A percentile compares a stretch with the other conserved stretches of the same genome.
These are phyloP conservation scores for Aquatica leii DNA, from an alignment of 2,888 invertebrate genomes.

Conservation along the genomic window DNA sequence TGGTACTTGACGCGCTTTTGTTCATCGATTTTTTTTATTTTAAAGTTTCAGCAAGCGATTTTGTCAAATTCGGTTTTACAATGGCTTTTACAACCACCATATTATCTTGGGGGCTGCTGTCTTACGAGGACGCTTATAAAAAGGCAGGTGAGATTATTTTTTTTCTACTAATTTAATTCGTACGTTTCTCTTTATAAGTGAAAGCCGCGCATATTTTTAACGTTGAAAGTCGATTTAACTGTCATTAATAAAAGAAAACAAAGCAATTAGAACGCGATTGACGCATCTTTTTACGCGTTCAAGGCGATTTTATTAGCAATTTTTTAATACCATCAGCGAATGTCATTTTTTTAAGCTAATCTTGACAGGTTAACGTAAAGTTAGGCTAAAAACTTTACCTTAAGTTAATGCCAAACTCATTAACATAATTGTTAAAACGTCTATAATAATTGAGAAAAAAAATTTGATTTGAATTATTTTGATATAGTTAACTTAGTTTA, in stretches of 20 bases:
- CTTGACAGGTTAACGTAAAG: no score
- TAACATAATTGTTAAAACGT: not conserved
- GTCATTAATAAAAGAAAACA: not conserved
- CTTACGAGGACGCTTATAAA: constrained; percentile 62
- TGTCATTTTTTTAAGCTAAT: no score
- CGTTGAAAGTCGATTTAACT: not conserved
- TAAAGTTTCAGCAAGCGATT: constrained; percentile 62
- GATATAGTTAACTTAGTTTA: not conserved
- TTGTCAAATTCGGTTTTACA: constrained; percentile 67
- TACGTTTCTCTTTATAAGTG: not conserved
- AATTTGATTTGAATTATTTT: not conserved
- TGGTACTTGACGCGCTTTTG: constrained; percentile 53
- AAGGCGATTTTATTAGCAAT: no score
- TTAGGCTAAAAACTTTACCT: no score
- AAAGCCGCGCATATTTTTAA: no score
- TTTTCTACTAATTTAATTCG: not conserved
- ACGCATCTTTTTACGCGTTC: no score
- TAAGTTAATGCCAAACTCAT: no score
- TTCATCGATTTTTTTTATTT: not conserved
- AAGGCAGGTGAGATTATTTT: constrained; percentile 53
- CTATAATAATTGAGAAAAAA: not conserved
- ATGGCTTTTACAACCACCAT: constrained; percentile 66
- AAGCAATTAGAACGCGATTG: no score
- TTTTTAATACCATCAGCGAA: no score
- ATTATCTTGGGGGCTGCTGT: constrained; percentile 64